phyloP scores from a whole-genome alignment of 2,113 vertebrate genomes.

The Sterrhoptilus dennistouni region DNA sequence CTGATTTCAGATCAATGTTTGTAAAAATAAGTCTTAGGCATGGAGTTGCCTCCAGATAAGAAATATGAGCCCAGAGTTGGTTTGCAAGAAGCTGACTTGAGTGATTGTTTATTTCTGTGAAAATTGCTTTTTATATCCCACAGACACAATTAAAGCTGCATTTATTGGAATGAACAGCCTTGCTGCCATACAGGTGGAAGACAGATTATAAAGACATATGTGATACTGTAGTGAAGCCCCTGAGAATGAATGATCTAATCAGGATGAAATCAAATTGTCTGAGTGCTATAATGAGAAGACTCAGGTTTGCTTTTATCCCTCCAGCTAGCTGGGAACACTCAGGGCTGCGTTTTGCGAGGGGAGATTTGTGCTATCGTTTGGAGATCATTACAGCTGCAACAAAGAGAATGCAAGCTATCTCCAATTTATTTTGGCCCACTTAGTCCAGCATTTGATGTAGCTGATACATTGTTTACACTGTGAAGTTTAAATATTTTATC shows the following conservation, averaged over 20 bases:
- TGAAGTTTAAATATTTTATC: slow-evolving; percentile 33
- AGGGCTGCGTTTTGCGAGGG: not conserved
- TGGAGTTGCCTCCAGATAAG: not conserved
- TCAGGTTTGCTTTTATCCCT: not conserved
- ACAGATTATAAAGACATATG: slow-evolving; percentile 9
- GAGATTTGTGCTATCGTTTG: not conserved
- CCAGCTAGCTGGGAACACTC: not conserved
- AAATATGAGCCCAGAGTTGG: not conserved
- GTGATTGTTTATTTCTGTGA: slow-evolving; percentile 19
- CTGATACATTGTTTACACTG: not conserved
- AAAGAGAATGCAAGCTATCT: not conserved
- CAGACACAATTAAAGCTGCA: slow-evolving; percentile 2
- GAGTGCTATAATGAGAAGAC: not conserved
- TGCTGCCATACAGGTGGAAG: not conserved
- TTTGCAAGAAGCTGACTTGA: not conserved
- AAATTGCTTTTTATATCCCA: slow-evolving; percentile 8
- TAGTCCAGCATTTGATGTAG: not conserved
- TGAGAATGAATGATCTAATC: slow-evolving; percentile 25
- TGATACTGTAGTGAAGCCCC: not conserved
- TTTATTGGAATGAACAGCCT: slow-evolving; percentile 35
- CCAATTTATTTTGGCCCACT: slow-evolving; percentile 25
- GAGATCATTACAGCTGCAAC: not conserved
- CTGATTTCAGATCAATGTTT: not conserved
- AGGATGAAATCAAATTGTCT: slow-evolving; percentile 10
- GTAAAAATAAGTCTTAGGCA: not conserved